Evolutionary conservation across 2,888 invertebrate species (phyloP), one percentile per base, ranked within the genome.

Genomic region (Girardia tigrina): DNA sequence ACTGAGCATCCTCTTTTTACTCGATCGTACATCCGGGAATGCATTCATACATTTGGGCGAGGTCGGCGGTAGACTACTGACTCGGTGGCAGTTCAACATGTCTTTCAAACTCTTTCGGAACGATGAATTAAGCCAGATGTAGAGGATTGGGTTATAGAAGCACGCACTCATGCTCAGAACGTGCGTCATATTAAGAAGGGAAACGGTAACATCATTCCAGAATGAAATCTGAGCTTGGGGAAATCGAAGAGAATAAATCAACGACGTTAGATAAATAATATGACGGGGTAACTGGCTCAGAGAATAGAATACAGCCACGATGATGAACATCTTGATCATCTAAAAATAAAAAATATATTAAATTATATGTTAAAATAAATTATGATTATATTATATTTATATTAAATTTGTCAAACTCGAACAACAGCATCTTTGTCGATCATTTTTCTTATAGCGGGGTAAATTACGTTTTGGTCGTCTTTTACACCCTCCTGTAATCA

Each of bases 291-390:
- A n/a, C 56, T 56, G 56, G n/a, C 56, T 56, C 56, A 56, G n/a
- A 6, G 56, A 8, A n/a, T 56, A 56, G 56, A 56, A 56, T 6
- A 56, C 23, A 12, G 56, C 56, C 20, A 56, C 56, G n/a, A 56
- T 56, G n/a, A 56, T 56, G 56, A 56, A 56, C 56, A 56, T 56
- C 23, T 56, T 56, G 56, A 56, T 56, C 56, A 56, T 56, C 56
- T 56, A 56, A n/a, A 56, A 56, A 20, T 6, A 16, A 56, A 56
- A 36, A 16, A 36, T 8, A 36, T 36, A 12, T 36, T 36, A n/a
- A n/a, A n/a, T n/a, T n/a, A n/a, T n/a, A n/a, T n/a, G n/a, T n/a
- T n/a, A n/a, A n/a, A n/a, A n/a, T n/a, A n/a, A n/a, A n/a, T n/a
- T n/a, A n/a, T n/a, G n/a, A n/a, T n/a, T n/a, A n/a, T n/a, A n/a